Evolutionary conservation across 2,797 vertebrate species (phyloP), one percentile per base, ranked within the genome.

Genomic region (Microcaecilia unicolor): DNA sequence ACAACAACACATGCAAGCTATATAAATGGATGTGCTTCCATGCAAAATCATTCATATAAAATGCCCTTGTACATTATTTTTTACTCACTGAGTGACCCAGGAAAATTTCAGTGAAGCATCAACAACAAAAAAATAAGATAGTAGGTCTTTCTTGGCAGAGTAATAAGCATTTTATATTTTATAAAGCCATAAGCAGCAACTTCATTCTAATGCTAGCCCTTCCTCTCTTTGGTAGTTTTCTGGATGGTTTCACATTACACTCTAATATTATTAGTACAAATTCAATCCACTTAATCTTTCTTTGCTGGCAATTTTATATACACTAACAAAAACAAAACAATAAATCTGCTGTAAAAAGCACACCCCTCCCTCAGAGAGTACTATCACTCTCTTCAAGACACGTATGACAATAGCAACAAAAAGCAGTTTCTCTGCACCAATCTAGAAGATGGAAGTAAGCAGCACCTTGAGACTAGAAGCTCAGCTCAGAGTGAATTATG

Each of bases 311-410:
- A 28, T 2, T 24, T 41, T 37, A 45, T 23, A 39, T 15, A 18
- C 25, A 9, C 39, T 64, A 59, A n/a, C n/a, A n/a, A n/a, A n/a
- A n/a, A n/a, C n/a, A n/a, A 62, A 41, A 28, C 64, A 45, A 57
- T 54, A 58, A 39, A 43, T 39, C 22, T 3, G 20, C 30, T 8
- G 20, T 35, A 48, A 50, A 47, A 51, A 46, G 46, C 41, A 41
- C 19, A 1, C 2, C 19, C 32, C n/a, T 9, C 17, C 51, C 30
- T 18, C 4, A 9, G 5, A 28, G 50, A 42, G 28, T 24, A 48
- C 2, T 45, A 43, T 31, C 37, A 15, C 32, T 29, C 15, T 11
- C 38, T 34, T 6, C n/a, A n/a, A 28, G 19, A 25, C n/a, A 15
- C 51, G 38, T 25, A 56, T 36, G 46, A 18, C 26, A 23, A 24